Percentiles rank a stretch among this genome's conserved stretches.
These are phyloP conservation scores for Tetramorium parvispinum DNA, from an alignment of 1,140 invertebrate species.

Conservation along the genomic window DNA sequence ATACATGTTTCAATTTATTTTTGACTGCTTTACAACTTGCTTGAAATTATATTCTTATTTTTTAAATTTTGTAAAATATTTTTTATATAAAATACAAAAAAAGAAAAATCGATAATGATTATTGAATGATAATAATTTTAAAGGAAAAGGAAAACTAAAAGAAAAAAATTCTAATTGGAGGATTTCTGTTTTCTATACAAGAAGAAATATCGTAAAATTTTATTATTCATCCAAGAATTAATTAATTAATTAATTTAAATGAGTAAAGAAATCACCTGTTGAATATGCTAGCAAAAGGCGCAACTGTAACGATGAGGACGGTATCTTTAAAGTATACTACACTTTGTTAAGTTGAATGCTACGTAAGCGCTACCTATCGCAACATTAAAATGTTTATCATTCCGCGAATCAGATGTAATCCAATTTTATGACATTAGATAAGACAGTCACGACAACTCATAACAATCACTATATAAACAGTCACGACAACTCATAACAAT, in stretches of 20 bases:
- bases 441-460: no score
- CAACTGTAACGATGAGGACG: background rate
- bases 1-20: background rate
- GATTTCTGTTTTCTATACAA: background rate
- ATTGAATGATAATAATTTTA: background rate
- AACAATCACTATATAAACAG: no score
- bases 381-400: background rate
- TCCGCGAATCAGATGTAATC: background rate
- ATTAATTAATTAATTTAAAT: constrained; percentile 4
- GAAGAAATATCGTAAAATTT: background rate
- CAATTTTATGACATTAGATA: background rate
- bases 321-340: background rate
- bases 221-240: background rate
- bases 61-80: background rate
- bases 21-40: background rate
- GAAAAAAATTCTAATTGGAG: background rate
- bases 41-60: background rate
- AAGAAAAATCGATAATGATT: background rate
- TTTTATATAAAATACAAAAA: background rate
- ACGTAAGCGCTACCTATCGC: background rate
- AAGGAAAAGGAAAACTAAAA: background rate
- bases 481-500: no score
- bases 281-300: background rate
- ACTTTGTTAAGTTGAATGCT: background rate
- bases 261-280: constrained; percentile 1